Conservation (phyloP, 2,797 vertebrate species). For the Oophaga sylvatica region DNA sequence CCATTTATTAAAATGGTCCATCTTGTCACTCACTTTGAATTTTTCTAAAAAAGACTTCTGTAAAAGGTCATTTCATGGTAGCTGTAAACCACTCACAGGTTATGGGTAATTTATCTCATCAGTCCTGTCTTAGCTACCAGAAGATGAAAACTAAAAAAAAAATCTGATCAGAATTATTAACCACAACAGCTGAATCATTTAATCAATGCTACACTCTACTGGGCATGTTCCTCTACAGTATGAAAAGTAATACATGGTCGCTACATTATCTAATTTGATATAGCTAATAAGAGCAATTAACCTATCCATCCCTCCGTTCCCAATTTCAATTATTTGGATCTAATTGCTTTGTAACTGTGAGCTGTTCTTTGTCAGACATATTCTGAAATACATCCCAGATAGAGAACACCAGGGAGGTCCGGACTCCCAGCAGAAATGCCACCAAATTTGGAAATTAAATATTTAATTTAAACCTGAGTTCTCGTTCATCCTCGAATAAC, state of each 20-base stretch:
- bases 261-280: conserved; percentile 39
- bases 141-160: background rate
- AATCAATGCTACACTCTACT: background rate
- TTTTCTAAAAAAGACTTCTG: background rate
- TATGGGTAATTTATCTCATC: background rate
- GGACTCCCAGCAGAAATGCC: conserved; percentile 24
- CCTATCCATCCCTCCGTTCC: conserved; percentile 33
- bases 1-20: background rate
- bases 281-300: conserved; percentile 49
- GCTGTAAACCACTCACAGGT: background rate
- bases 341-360: conserved; percentile 52
- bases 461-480: conserved; percentile 27
- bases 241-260: conserved; percentile 12
- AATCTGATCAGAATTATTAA: background rate
- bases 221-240: background rate
- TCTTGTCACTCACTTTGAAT: background rate
- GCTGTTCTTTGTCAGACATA: conserved; percentile 12
- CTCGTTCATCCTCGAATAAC: conserved; percentile 2
- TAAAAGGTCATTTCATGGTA: background rate
- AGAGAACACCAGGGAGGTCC: conserved; percentile 19
- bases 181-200: background rate
- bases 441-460: conserved; percentile 52
- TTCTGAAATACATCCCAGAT: conserved; percentile 30
- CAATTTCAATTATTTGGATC: conserved; percentile 54
- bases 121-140: background rate